Evolutionary conservation across 2,888 invertebrate genomes (phyloP).

Genomic region (Drosophila ustulata): DNA sequence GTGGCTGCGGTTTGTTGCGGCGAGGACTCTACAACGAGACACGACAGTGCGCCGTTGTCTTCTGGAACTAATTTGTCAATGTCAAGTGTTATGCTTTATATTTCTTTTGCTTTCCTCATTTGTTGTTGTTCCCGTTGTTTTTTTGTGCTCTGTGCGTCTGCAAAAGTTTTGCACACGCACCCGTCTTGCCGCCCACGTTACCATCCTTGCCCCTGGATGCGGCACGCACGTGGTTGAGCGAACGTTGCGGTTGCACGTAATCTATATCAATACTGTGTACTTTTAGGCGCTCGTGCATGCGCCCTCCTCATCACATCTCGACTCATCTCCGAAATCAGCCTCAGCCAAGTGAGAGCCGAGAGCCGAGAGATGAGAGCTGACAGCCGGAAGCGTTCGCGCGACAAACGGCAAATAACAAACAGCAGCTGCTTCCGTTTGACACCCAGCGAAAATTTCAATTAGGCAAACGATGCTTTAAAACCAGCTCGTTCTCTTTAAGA

Average conservation of each 20-base stretch:
- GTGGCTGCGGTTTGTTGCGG: constrained; percentile 19
- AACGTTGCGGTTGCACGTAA: constrained; percentile 69
- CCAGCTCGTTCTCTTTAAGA: constrained; percentile 32
- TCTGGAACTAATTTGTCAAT: constrained; percentile 84
- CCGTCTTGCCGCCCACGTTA: constrained; percentile 2
- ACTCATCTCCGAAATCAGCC: constrained; percentile 27
- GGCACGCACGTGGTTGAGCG: constrained; percentile 31
- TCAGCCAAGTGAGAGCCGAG: constrained; percentile 38
- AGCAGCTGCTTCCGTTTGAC: constrained; percentile 57
- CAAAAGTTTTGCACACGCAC: constrained; percentile 65
- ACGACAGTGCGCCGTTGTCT: constrained; percentile 50
- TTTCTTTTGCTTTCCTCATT: constrained; percentile 27
- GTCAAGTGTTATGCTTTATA: constrained; percentile 82
- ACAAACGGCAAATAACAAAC: constrained; percentile 60
- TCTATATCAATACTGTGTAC: constrained; percentile 68
- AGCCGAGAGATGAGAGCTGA: constrained; percentile 46
- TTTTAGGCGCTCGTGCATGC: constrained; percentile 70
- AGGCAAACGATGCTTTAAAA: constrained; percentile 33
- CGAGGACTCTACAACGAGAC: constrained; percentile 21
- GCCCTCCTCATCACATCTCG: not conserved
- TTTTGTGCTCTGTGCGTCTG: constrained; percentile 34
- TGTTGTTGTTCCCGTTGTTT: constrained; percentile 2
- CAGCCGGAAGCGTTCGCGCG: constrained; percentile 63
- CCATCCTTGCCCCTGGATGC: constrained; percentile 10
- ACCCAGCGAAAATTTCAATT: constrained; percentile 67